Conservation (phyloP, 2,888 invertebrate species). For the Pandemis cinnamomeana region DNA sequence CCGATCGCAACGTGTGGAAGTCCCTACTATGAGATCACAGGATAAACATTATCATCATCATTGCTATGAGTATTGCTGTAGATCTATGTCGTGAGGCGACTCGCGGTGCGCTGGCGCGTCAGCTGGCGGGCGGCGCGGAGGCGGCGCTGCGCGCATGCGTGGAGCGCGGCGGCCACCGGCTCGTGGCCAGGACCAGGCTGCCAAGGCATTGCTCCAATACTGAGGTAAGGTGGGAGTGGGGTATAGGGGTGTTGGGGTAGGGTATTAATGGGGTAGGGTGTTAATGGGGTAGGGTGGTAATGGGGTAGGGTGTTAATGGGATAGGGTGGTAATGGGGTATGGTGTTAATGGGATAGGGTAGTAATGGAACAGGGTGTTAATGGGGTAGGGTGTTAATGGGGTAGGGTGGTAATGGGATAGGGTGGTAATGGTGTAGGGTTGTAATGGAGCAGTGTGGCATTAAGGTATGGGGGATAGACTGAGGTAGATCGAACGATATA, state of each 20-base stretch:
- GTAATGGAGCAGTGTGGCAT: no score
- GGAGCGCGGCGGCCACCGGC: slow-evolving; percentile 85
- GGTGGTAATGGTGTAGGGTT: no score
- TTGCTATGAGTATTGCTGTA: slow-evolving; percentile 42
- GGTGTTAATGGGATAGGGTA: neutral
- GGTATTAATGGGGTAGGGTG: neutral
- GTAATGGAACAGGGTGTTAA: neutral
- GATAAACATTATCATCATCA: no score
- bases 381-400: neutral
- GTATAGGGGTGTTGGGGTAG: neutral
- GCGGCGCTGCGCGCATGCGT: slow-evolving; percentile 87
- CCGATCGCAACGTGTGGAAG: no score
- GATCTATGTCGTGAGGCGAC: slow-evolving; percentile 86
- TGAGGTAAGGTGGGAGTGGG: slow-evolving; percentile 62
- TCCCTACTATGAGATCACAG: no score
- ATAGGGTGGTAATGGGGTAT: no score
- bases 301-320: no score
- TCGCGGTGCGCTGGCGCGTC: slow-evolving; percentile 72
- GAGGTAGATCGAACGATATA: no score
- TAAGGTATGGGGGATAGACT: no score
- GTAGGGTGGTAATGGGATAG: no score
- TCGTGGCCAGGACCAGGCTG: slow-evolving; percentile 87
- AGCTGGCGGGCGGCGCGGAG: slow-evolving; percentile 86
- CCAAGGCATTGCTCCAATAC: slow-evolving; percentile 88
- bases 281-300: neutral